Evolutionary conservation across 2,113 vertebrate genomes (phyloP).

Genomic region (Castor canadensis): DNA sequence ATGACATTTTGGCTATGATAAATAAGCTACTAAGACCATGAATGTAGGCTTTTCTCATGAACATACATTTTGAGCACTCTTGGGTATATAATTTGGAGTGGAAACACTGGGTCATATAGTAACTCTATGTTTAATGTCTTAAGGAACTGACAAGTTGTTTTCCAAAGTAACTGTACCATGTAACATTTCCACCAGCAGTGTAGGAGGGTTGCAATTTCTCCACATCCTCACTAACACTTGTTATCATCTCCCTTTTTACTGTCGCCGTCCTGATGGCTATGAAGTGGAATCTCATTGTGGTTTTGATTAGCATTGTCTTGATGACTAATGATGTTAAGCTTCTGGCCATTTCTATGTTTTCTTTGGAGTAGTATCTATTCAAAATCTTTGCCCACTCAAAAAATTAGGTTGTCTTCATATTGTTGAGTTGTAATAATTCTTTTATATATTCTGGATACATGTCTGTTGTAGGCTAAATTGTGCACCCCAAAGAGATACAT

Average conservation of each 20-base stretch:
- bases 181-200: not conserved
- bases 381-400: not conserved
- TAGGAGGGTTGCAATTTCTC: too few relatives aligned
- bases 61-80: not conserved
- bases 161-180: too few relatives aligned
- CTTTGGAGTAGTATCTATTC: not conserved
- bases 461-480: not conserved
- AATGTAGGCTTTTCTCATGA: not conserved
- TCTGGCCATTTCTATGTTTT: not conserved
- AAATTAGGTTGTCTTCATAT: not conserved
- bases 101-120: not conserved
- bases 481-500: not conserved
- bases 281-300: not conserved
- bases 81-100: not conserved
- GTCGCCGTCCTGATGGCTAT: not conserved
- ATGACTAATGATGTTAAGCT: not conserved
- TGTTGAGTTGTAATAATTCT: not conserved
- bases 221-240: too few relatives aligned
- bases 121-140: not conserved
- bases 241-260: not conserved
- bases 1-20: not conserved
- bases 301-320: not conserved
- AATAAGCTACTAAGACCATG: not conserved
- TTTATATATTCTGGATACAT: too few relatives aligned
- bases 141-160: not conserved